Conservation (phyloP, 1,140 invertebrate genomes). For the Hermatobates lingyangjiaoensis region DNA sequence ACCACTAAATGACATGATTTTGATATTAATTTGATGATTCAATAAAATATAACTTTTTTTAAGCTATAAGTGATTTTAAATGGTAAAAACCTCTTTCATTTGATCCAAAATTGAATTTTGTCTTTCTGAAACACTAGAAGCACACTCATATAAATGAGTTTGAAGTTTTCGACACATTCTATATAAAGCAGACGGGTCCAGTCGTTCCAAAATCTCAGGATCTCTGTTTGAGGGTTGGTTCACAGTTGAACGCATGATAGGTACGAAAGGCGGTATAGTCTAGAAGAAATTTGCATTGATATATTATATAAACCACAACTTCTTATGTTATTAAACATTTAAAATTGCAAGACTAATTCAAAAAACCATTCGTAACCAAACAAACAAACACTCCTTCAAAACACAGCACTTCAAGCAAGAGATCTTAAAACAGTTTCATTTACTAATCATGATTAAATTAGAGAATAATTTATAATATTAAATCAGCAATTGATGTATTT, state of each 20-base stretch:
- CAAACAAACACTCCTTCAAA: not conserved
- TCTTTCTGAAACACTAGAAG: not conserved
- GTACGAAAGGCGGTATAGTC: constrained; percentile 77
- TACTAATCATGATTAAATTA: not conserved
- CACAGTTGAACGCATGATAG: constrained; percentile 75
- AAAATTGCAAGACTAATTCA: not conserved
- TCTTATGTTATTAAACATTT: not conserved
- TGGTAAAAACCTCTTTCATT: not conserved
- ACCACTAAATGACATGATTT: too few species aligned
- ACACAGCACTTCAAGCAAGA: not conserved
- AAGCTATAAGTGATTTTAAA: not conserved
- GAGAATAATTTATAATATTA: too few species aligned
- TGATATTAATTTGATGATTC: not conserved
- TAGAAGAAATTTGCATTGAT: constrained; percentile 25
- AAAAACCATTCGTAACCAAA: not conserved
- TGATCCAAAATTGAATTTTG: not conserved
- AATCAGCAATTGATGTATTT: too few species aligned
- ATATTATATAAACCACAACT: not conserved
- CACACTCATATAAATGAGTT: not conserved
- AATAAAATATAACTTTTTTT: not conserved
- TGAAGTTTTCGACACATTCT: constrained; percentile 38
- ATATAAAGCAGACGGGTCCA: constrained; percentile 39
- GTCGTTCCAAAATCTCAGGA: constrained; percentile 68
- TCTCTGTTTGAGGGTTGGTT: constrained; percentile 70
- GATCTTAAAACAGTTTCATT: not conserved